phyloP scores from a whole-genome alignment of 2,797 vertebrate genomes.

The Gorsachius magnificus region DNA sequence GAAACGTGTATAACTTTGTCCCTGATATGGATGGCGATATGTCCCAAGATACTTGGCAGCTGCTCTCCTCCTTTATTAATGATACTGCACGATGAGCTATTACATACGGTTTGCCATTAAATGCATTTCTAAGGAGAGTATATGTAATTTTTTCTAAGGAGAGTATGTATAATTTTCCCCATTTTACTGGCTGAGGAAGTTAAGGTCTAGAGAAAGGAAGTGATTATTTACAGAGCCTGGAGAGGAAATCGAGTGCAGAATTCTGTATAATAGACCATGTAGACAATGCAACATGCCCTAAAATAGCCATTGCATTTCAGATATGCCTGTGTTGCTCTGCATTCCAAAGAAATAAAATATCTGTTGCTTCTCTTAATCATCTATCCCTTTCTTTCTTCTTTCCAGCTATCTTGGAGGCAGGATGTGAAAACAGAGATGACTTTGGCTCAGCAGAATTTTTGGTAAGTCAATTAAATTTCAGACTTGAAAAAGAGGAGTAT shows the following conservation, averaged over 20 bases:
- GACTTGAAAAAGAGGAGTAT: not conserved
- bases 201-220: constrained; percentile 4
- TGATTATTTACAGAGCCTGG: not conserved
- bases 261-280: not conserved
- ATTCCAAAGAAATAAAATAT: not conserved
- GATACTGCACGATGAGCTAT: not conserved
- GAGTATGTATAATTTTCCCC: not conserved
- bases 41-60: not conserved
- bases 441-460: not conserved
- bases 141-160: not conserved
- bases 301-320: not conserved
- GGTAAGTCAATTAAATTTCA: not conserved
- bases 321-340: not conserved
- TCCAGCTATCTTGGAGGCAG: not conserved
- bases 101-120: not conserved
- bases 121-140: not conserved
- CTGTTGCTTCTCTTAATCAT: not conserved
- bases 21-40: not conserved
- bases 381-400: not conserved
- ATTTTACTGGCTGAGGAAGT: not conserved
- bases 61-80: not conserved
- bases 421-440: not conserved
- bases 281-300: not conserved
- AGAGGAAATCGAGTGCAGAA: not conserved
- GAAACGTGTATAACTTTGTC: not conserved